phyloP scores from a whole-genome alignment of 2,797 vertebrate species.

The Picus viridis region DNA sequence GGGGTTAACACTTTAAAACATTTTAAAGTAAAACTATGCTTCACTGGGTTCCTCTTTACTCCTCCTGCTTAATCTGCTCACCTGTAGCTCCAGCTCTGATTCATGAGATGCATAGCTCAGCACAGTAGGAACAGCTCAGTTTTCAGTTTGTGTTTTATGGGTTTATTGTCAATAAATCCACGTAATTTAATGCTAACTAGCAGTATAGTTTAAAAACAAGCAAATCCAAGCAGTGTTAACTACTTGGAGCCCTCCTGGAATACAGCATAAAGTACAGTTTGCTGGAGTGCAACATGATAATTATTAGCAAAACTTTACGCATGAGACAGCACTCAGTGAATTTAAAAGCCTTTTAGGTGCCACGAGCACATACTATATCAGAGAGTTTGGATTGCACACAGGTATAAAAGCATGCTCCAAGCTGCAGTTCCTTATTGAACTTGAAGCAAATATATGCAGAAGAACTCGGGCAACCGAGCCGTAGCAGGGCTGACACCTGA shows the following conservation, averaged over 20 bases:
- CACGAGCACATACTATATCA: background rate
- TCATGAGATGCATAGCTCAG: background rate
- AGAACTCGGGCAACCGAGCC: background rate
- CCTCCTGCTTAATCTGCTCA: background rate
- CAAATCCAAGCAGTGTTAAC: background rate
- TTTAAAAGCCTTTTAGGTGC: background rate
- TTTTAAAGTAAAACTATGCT: background rate
- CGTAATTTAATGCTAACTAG: background rate
- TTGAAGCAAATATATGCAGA: background rate
- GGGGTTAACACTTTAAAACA: background rate
- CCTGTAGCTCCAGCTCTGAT: background rate
- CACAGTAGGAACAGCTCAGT: background rate
- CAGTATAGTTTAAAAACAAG: background rate
- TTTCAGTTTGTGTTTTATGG: background rate
- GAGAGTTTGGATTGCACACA: background rate
- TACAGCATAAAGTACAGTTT: background rate
- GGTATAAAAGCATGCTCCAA: background rate
- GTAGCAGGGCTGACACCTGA: background rate
- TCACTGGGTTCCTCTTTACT: background rate
- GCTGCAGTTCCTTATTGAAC: accelerated
- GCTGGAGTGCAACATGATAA: background rate
- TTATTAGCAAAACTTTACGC: background rate
- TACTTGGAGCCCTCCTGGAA: background rate
- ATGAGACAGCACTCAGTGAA: background rate
- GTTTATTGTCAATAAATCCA: background rate